Evolutionary conservation across 2,797 vertebrate species (phyloP).

Genomic region (Paramormyrops hopkinsi): DNA sequence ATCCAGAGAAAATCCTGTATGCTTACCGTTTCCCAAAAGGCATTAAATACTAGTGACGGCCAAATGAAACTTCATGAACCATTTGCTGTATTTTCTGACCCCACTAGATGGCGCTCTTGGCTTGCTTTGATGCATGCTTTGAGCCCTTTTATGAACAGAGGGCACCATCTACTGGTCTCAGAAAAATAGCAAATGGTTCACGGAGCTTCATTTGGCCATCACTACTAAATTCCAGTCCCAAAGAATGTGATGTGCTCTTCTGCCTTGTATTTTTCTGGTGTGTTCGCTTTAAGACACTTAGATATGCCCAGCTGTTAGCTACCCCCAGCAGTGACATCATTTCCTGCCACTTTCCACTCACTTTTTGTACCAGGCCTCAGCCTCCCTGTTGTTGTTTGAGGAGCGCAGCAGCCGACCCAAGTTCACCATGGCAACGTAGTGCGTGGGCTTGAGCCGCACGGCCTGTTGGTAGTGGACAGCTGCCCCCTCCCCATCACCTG

Average conservation of each 20-base stretch:
- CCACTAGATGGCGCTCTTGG: not conserved
- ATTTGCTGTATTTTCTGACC: not conserved
- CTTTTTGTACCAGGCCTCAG: slow-evolving; percentile 90
- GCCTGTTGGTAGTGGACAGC: slow-evolving; percentile 82
- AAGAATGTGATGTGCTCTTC: not conserved
- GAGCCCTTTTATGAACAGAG: not conserved
- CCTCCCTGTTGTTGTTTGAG: slow-evolving; percentile 75
- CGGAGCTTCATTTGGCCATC: not conserved
- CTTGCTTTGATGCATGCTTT: not conserved
- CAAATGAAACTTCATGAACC: not conserved
- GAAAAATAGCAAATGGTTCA: not conserved
- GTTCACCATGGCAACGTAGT: slow-evolving; percentile 96
- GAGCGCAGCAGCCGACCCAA: slow-evolving; percentile 87
- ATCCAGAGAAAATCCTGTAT: not conserved
- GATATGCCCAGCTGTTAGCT: not conserved
- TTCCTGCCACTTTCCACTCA: slow-evolving; percentile 43
- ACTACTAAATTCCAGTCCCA: not conserved
- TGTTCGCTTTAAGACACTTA: not conserved
- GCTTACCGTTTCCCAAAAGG: not conserved
- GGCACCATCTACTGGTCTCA: not conserved
- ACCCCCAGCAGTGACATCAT: not conserved
- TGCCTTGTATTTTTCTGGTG: not conserved
- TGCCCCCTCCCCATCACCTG: slow-evolving; percentile 74
- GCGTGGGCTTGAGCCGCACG: slow-evolving; percentile 74
- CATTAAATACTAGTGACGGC: not conserved